phyloP scores from a whole-genome alignment of 2,888 invertebrate species.

The Drosophila fulvimacula region DNA sequence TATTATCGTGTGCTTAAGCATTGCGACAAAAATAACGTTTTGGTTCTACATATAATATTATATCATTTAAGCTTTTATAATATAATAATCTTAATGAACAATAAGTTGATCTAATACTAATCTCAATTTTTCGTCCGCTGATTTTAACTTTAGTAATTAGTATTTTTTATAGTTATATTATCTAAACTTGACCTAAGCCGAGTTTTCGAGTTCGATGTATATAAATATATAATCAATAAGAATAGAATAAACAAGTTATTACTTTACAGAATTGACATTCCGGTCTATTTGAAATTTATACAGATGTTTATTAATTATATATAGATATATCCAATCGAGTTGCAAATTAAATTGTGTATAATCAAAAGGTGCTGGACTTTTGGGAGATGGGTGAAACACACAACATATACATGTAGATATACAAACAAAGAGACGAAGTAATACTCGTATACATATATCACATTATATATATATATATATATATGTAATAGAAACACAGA shows the following conservation, averaged over 20 bases:
- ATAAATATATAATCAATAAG: not conserved
- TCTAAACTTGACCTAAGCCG: not conserved
- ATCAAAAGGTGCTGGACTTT: not conserved
- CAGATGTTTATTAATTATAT: not conserved
- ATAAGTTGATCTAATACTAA: not conserved
- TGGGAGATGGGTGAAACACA: not conserved
- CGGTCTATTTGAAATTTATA: not conserved
- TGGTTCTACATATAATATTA: not conserved
- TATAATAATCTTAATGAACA: not conserved
- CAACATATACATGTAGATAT: not conserved
- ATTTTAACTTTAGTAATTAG: not conserved
- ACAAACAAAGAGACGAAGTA: not conserved
- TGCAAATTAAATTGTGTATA: not conserved
- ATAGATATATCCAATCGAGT: not conserved
- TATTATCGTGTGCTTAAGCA: not conserved
- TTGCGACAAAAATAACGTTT: not conserved
- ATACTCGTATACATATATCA: slow-evolving; percentile 8
- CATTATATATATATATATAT: slow-evolving; percentile 15
- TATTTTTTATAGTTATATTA: too few species aligned
- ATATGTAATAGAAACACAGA: slow-evolving; percentile 1
- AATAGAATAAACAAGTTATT: not conserved
- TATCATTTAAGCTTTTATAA: not conserved
- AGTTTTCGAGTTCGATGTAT: not conserved
- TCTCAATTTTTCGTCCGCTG: not conserved
- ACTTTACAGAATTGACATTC: not conserved